A percentile compares a stretch with the other conserved stretches of the same genome.
These are phyloP conservation scores for Synaphobranchus kaupii DNA, from an alignment of 2,797 vertebrate species.

Conservation along the genomic window DNA sequence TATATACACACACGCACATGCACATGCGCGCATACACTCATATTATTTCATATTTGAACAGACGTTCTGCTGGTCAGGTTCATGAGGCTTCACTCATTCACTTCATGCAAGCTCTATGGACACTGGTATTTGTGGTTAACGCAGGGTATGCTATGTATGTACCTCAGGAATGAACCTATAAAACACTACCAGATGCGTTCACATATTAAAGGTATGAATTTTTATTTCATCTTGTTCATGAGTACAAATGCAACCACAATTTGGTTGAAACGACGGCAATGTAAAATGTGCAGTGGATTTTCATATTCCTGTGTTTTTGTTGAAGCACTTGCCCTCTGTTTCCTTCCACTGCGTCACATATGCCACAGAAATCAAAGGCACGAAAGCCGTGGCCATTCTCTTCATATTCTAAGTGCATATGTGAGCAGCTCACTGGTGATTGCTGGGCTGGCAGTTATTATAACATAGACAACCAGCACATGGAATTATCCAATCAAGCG, in stretches of 20 bases:
- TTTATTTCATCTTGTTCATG: neutral
- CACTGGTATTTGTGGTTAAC: neutral
- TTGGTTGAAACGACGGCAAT: neutral
- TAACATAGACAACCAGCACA: neutral
- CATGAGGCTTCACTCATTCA: neutral
- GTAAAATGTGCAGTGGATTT: neutral
- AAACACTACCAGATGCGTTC: neutral
- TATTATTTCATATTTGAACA: neutral
- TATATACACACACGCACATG: too few species aligned
- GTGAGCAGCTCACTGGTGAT: neutral
- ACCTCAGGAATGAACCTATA: neutral
- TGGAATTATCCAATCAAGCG: slow-evolving; percentile 20
- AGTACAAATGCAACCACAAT: neutral
- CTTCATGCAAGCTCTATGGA: neutral
- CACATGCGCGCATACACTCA: too few species aligned
- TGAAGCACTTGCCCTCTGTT: neutral
- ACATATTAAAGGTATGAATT: neutral
- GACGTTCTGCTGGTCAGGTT: neutral
- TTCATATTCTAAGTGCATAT: neutral
- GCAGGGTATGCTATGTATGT: neutral
- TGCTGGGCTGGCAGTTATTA: slow-evolving; percentile 4
- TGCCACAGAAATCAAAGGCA: neutral
- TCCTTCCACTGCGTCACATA: slow-evolving; percentile 4
- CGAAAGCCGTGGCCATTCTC: neutral
- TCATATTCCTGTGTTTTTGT: neutral